A percentile compares a stretch with the other conserved stretches of the same genome.
Evolutionary conservation across 2,113 vertebrate genomes (phyloP).

Genomic region (Zosterops pallidus): DNA sequence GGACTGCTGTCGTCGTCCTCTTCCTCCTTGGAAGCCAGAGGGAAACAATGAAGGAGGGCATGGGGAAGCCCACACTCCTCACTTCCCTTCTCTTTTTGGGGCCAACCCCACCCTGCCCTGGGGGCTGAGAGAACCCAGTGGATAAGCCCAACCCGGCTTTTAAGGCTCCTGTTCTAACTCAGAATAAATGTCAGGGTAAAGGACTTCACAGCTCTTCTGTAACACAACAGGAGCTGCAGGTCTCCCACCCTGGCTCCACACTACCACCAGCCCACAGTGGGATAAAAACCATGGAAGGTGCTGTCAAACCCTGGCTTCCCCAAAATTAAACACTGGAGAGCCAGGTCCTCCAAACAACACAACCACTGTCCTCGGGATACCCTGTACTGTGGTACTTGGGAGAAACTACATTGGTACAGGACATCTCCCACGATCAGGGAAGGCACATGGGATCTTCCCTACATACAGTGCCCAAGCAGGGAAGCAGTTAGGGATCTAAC

Average conservation of each 20-base stretch:
- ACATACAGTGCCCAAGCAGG: accelerated
- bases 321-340: accelerated
- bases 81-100: not conserved
- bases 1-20: conserved; percentile 77
- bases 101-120: accelerated
- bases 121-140: not conserved
- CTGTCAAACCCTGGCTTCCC: not conserved
- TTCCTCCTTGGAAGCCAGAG: conserved; percentile 73
- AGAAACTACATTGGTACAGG: not conserved
- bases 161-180: not conserved
- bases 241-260: not conserved
- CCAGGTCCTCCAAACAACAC: not conserved
- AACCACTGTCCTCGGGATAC: not conserved
- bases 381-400: accelerated
- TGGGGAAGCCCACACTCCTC: not conserved
- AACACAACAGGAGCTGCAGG: not conserved
- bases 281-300: not conserved
- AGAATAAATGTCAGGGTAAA: not conserved
- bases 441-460: not conserved
- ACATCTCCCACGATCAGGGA: not conserved
- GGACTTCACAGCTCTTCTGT: not conserved
- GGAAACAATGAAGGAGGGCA: conserved; percentile 38
- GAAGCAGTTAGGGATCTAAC: not conserved
- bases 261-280: accelerated
- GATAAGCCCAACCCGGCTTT: not conserved